Evolutionary conservation across 1,140 invertebrate species (phyloP).

Genomic region (Macrosteles quadrilineatus): DNA sequence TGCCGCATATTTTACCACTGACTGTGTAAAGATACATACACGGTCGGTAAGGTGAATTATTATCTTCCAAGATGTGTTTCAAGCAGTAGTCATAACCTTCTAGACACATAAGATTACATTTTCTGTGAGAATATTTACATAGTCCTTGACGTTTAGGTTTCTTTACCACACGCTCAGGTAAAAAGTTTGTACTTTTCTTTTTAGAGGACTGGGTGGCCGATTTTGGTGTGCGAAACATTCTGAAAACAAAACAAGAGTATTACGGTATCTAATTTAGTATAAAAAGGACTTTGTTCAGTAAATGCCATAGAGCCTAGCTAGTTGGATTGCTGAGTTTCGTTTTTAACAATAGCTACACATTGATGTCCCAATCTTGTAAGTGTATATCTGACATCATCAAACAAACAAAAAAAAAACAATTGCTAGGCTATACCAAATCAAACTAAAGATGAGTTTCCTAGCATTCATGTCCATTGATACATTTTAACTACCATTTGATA

Average conservation of each 20-base stretch:
- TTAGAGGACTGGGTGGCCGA: neutral
- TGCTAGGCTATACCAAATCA: too few species aligned
- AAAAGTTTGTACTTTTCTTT: neutral
- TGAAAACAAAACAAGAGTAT: neutral
- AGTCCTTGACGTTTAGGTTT: neutral
- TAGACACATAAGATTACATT: constrained; percentile 45
- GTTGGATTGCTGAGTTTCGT: too few species aligned
- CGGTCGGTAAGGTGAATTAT: constrained; percentile 73
- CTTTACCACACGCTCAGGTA: neutral
- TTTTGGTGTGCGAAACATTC: constrained; percentile 6
- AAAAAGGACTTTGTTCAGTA: too few species aligned
- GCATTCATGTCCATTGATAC: too few species aligned
- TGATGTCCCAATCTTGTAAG: too few species aligned
- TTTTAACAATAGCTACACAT: too few species aligned
- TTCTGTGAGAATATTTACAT: constrained; percentile 32
- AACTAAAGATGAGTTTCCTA: too few species aligned
- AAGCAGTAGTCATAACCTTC: constrained; percentile 73
- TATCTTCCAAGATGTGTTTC: constrained; percentile 79
- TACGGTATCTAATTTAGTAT: too few species aligned
- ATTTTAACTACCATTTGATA: too few species aligned
- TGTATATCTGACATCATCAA: too few species aligned
- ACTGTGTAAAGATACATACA: constrained; percentile 71
- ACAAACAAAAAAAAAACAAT: too few species aligned
- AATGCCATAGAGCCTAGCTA: too few species aligned
- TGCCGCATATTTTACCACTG: constrained; percentile 71